Evolutionary conservation across 2,888 invertebrate species (phyloP).

Genomic region (Iselma pallidipennis): DNA sequence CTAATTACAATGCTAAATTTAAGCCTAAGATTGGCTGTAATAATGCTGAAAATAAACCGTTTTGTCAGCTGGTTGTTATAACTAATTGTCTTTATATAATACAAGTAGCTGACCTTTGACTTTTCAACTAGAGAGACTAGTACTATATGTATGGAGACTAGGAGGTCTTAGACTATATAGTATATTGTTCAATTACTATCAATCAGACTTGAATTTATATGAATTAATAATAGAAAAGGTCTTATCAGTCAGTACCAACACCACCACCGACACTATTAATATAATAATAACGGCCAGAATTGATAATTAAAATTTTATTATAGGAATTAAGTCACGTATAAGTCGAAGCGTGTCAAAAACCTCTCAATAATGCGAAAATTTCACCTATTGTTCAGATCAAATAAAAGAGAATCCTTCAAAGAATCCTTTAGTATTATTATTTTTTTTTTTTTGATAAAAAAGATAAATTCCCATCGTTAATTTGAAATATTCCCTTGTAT

Average conservation of each 20-base stretch:
- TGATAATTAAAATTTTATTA: too few species aligned
- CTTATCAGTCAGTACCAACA: not conserved
- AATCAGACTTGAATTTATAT: not conserved
- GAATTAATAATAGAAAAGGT: not conserved
- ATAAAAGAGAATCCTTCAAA: too few species aligned
- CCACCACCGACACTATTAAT: too few species aligned
- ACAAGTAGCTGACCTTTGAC: not conserved
- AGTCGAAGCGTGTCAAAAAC: too few species aligned
- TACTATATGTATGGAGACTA: not conserved
- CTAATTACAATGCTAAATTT: too few species aligned
- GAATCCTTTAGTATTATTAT: too few species aligned
- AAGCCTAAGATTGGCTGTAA: not conserved
- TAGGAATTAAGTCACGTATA: too few species aligned
- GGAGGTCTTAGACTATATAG: not conserved
- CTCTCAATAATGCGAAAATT: too few species aligned
- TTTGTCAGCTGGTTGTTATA: not conserved
- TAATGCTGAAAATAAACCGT: not conserved
- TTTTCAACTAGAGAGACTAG: not conserved
- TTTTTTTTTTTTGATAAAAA: too few species aligned
- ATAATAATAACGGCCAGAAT: too few species aligned
- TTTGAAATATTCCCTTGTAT: not conserved
- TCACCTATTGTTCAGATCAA: too few species aligned
- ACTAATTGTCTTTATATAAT: not conserved
- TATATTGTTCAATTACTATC: conserved; percentile 1
- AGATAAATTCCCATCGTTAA: not conserved